Evolutionary conservation across 1,140 invertebrate species (phyloP), one percentile per base, ranked within the genome.

Genomic region (Pachypeltis micranthus): DNA sequence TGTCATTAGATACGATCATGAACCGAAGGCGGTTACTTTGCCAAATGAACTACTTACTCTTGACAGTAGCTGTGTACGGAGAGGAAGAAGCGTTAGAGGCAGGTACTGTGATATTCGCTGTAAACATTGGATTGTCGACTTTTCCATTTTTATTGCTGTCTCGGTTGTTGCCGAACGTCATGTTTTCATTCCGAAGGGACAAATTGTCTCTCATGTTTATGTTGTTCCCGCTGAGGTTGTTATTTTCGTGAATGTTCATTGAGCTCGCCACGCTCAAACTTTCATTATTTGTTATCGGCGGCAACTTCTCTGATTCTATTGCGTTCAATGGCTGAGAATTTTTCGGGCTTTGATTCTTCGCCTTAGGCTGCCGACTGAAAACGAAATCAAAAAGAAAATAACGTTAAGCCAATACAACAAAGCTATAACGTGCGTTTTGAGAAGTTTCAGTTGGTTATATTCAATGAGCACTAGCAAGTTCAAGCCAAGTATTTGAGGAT

Each of bases 321-420:
- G 64, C 67, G 25, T 47, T 65, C 64, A 63, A 71, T 70, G 56
- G 66, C 74, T 21, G 75, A 70, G 63, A 29, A 21, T 21, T 51
- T 51, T 51, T 51, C 3, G 47, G 21, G 21, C 16, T 56, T 21
- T 69, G 66, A 26, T 68, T 67, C n/a, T 65, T 60, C 69, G 76
- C 55, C 70, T 80, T 81, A n/a, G 77, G 77, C 26, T 74, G 72
- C 70, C 79, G 80, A 26, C 79, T 80, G 65, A 1, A 69, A 69
- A n/a, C n/a, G n/a, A n/a, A n/a, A n/a, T n/a, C n/a, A n/a, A n/a
- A n/a, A n/a, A n/a, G n/a, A n/a, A n/a, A n/a, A n/a, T n/a, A n/a
- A n/a, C n/a, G n/a, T n/a, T n/a, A n/a, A n/a, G n/a, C n/a, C n/a
- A n/a, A n/a, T n/a, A n/a, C n/a, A n/a, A n/a, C n/a, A n/a, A n/a